Percentiles rank a stretch among this genome's conserved stretches.
phyloP scores from a whole-genome alignment of 2,113 vertebrate species.

The Hucho hucho region DNA sequence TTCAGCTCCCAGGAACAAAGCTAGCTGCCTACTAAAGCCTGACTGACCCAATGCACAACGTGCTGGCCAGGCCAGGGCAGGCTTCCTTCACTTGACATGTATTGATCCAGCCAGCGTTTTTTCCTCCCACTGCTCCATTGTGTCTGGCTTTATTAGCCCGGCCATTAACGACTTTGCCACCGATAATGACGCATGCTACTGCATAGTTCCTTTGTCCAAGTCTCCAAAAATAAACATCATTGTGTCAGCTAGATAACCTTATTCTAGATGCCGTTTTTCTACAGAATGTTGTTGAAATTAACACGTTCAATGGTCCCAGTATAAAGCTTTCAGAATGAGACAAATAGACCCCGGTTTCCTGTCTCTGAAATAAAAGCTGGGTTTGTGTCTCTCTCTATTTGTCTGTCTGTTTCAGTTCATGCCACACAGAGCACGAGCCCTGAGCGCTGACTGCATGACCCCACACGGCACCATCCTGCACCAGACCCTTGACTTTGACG shows the following conservation, averaged over 20 bases:
- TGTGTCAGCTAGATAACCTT: neutral
- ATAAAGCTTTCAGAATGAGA: neutral
- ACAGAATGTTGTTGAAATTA: neutral
- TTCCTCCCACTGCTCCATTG: neutral
- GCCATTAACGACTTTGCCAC: neutral
- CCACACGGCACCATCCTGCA: conserved; percentile 89
- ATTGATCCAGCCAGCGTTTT: neutral
- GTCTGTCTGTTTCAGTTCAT: conserved; percentile 82
- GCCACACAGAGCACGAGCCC: conserved; percentile 83
- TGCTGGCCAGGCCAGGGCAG: neutral
- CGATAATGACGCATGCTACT: neutral
- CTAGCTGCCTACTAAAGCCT: neutral
- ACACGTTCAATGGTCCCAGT: neutral
- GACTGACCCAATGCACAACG: neutral
- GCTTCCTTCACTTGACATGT: neutral
- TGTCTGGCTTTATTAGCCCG: neutral
- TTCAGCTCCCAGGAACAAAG: neutral
- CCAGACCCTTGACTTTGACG: conserved; percentile 94
- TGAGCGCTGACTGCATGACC: conserved; percentile 87
- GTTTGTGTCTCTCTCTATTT: conserved; percentile 11
- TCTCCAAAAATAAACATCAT: neutral
- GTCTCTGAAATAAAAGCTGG: neutral
- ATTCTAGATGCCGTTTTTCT: neutral
- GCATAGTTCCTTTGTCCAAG: neutral
- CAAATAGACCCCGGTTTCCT: neutral